These are phyloP conservation scores for Himalopsyche phryganea DNA, from an alignment of 1,140 invertebrate species.

Conservation along the genomic window DNA sequence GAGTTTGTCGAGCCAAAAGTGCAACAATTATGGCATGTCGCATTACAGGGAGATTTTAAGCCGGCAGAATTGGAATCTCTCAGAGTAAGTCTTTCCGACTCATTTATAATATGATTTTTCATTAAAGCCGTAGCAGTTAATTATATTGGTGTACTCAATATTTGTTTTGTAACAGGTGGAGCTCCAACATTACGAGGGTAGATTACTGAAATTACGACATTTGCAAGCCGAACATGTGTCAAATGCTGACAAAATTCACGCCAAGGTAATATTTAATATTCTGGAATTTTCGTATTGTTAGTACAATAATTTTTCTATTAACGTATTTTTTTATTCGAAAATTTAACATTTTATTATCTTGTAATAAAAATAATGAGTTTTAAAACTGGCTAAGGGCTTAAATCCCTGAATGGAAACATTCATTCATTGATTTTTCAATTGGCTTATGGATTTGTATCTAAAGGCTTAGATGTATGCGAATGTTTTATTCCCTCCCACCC, in stretches of 20 bases:
- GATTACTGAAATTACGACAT: slow-evolving; percentile 78
- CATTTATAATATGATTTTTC: background rate
- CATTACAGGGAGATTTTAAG: slow-evolving; percentile 74
- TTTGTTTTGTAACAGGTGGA: slow-evolving; percentile 57
- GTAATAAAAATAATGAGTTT: no score
- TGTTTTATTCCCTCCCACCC: no score
- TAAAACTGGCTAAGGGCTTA: no score
- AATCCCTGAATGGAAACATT: no score
- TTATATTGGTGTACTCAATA: background rate
- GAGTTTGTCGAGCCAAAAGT: slow-evolving; percentile 90
- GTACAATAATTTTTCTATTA: no score
- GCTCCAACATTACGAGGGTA: slow-evolving; percentile 81
- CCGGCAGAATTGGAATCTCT: slow-evolving; percentile 78
- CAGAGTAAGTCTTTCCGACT: slow-evolving; percentile 56
- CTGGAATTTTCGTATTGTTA: no score
- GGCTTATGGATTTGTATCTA: no score
- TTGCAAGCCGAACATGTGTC: slow-evolving; percentile 73
- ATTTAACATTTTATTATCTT: no score
- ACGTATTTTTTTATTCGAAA: no score
- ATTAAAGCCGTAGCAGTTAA: background rate
- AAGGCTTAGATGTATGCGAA: no score
- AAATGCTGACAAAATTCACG: slow-evolving; percentile 57
- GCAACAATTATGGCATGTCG: slow-evolving; percentile 80
- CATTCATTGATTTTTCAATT: no score
- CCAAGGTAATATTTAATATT: slow-evolving; percentile 52